Evolutionary conservation across 2,888 invertebrate species (phyloP).

Genomic region (Pristionchus japonicus): DNA sequence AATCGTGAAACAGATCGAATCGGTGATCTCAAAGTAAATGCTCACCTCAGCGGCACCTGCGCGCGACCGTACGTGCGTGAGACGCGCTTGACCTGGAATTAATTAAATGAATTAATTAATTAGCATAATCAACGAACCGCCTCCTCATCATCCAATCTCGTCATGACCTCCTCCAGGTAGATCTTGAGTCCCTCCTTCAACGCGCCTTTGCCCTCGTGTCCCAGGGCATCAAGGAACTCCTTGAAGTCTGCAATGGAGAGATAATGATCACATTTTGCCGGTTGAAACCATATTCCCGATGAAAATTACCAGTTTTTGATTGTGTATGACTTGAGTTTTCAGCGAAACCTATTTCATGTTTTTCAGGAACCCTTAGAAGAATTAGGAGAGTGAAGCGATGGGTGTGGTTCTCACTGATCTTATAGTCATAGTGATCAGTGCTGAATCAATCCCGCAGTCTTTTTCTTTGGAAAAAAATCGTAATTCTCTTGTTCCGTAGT

Average conservation of each 20-base stretch:
- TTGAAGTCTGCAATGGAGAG: constrained; percentile 46
- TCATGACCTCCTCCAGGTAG: constrained; percentile 45
- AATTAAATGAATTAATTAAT: not conserved
- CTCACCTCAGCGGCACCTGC: constrained; percentile 44
- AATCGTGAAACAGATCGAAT: not conserved
- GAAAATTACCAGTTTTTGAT: too few relatives aligned
- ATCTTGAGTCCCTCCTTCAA: constrained; percentile 44
- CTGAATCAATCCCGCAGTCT: too few relatives aligned
- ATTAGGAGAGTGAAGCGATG: too few relatives aligned
- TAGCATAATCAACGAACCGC: constrained; percentile 41
- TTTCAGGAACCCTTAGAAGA: too few relatives aligned
- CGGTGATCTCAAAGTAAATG: not conserved
- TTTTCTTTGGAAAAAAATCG: too few relatives aligned
- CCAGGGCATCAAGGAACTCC: constrained; percentile 47
- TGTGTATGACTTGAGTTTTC: too few relatives aligned
- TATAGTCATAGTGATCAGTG: too few relatives aligned
- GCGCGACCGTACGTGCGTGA: constrained; percentile 46
- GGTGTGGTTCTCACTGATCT: not conserved
- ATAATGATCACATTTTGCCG: too few relatives aligned
- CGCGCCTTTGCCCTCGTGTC: constrained; percentile 43
- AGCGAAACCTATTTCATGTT: too few relatives aligned
- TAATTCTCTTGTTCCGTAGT: too few relatives aligned
- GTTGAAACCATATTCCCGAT: too few relatives aligned
- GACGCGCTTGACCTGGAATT: constrained; percentile 45
- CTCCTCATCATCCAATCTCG: constrained; percentile 48